Percentiles rank a stretch among this genome's conserved stretches.
phyloP scores from a whole-genome alignment of 2,113 vertebrate genomes.

The Tenrec ecaudatus region DNA sequence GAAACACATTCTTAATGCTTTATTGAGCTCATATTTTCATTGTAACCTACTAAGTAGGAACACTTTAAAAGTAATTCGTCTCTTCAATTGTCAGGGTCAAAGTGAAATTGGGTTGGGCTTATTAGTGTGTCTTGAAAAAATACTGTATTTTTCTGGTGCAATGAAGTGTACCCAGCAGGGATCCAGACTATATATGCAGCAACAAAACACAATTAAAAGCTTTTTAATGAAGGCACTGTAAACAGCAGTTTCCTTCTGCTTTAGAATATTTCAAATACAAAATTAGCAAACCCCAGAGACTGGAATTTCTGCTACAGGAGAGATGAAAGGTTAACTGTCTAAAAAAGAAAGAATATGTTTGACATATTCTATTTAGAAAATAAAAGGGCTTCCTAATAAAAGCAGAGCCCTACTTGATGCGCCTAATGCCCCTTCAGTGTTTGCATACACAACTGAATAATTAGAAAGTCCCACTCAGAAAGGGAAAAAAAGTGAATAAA shows the following conservation, averaged over 20 bases:
- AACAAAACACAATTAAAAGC: constrained; percentile 78
- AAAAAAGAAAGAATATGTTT: constrained; percentile 87
- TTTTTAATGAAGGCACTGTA: constrained; percentile 84
- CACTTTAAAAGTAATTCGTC: constrained; percentile 32
- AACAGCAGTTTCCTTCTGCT: constrained; percentile 82
- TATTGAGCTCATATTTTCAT: constrained; percentile 54
- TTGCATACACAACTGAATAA: constrained; percentile 88
- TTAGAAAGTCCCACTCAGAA: constrained; percentile 84
- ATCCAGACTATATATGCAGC: constrained; percentile 72
- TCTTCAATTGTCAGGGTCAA: constrained; percentile 61
- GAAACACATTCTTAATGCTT: constrained; percentile 12
- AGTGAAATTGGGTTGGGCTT: constrained; percentile 54
- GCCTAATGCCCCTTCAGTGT: constrained; percentile 86
- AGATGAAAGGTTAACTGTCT: constrained; percentile 90
- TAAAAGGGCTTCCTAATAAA: constrained; percentile 87
- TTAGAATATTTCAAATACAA: constrained; percentile 85
- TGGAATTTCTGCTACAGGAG: constrained; percentile 84
- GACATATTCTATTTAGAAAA: constrained; percentile 87
- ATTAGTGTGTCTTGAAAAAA: constrained; percentile 63
- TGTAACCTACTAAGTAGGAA: constrained; percentile 16
- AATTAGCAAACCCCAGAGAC: constrained; percentile 85
- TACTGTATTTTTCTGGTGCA: constrained; percentile 64
- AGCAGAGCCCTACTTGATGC: constrained; percentile 86
- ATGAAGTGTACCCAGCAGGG: constrained; percentile 75
- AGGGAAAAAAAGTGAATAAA: constrained; percentile 76